Base-by-base conservation (phyloP, 2,888 invertebrate species). In the Osmoderma eremita region DNA sequence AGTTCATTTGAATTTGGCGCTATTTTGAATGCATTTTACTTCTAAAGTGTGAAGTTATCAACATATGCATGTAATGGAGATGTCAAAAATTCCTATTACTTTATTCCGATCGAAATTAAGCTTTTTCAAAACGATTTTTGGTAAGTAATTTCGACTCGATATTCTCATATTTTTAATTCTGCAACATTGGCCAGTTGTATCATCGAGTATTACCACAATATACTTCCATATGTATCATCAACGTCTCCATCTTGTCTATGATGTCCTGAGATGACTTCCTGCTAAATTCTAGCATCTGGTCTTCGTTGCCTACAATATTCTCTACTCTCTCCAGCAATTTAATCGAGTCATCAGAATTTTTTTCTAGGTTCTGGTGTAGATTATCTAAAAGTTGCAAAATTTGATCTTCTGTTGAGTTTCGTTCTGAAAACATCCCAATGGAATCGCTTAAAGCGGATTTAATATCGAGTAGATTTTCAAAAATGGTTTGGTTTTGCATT, bases 341-440 rank as follows among this genome's bases (percentile, higher is more conserved):
- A 6, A 18, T 30, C 10, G 24, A 38, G 12, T 36, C 36, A 12
- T 64, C 41, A 6, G 18, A 3, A 48, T 70, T 69, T 22, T 36
- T 79, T 2, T 81, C 79, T 1, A 88, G 72, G 22, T 85, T 83
- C 84, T 83, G 69, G 85, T 86, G n/a, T 2, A 87, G 79, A n/a
- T 61, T 17, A 24, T 45, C 85, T 45, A 91, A 72, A 0, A 86
- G 83, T 50, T 84, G 84, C 45, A 88, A 79, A 0, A 91, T 91
- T 62, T 86, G 83, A 78, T 92, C 84, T 13, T n/a, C n/a, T n/a
- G n/a, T 30, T 1, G 91, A 79, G 68, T 89, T 87, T 0, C 80
- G 76, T 12, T 81, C 79, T 2, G 83, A 79, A 4, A 88, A 86
- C 39, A 88, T 67, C 20, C 72, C 68, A 22, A 68, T 67, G 22